Evolutionary conservation across 1,140 invertebrate genomes (phyloP), one percentile per base, ranked within the genome.

Genomic region (Brachystomella parvula): DNA sequence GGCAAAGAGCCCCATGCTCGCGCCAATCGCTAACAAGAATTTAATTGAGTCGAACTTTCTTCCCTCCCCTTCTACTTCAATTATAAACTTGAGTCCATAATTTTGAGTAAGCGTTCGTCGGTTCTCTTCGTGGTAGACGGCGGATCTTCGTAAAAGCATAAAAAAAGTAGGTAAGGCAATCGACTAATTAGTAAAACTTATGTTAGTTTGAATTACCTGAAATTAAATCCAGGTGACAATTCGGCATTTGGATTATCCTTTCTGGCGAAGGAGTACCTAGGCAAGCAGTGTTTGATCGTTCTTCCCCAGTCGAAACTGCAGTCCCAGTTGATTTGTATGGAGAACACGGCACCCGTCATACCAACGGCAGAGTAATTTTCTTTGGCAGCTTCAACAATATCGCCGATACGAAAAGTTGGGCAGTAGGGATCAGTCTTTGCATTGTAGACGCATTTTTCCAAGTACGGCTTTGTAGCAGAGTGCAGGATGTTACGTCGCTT

Each of bases 21-120:
- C 80, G 60, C 81, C 82, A 69, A 83, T 73, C 66, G 82, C 83
- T 2, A 80, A 61, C 3, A 81, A 47, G 1, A 82, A 71, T 30
- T 81, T 81, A n/a, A 81, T 72, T 44, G 80, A 64, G 67, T 75
- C 77, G 69, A 83, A 82, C 67, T 79, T 79, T 33, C 82, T 80
- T n/a, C 77, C 82, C 33, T 71, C 67, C 0, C 82, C 82, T 44
- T 78, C 73, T 3, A 82, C 77, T 58, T 75, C 75, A 24, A 83
- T 69, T 15, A 82, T 70, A 73, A 83, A 82, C 33, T 77, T 77
- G 32, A 83, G 77, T 1, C 82, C 82, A 74, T 76, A 83, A 0
- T 80, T 77, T 75, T 83, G 83, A 61, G 76, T 75, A 47, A 83
- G 68, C 0, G 69, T 67, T 47, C 68, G 21, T 30, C 60, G 15